Conservation (phyloP, 2,888 invertebrate species). For the Portevinia maculata region DNA sequence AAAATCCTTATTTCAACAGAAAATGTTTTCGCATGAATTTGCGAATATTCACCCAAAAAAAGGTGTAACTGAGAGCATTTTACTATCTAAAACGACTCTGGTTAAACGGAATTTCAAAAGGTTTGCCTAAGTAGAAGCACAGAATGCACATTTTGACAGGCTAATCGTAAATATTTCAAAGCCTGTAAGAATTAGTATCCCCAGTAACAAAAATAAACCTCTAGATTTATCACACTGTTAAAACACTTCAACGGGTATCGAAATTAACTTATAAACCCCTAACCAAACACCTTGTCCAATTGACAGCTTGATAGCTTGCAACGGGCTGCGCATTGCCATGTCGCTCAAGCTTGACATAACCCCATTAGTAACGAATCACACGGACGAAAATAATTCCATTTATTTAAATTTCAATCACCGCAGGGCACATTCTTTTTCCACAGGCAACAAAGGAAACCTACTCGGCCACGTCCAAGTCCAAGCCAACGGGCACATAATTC, state of each 20-base stretch:
- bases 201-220: not conserved
- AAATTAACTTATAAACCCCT: slow-evolving; percentile 72
- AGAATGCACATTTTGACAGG: no score
- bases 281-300: slow-evolving; percentile 68
- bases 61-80: no score
- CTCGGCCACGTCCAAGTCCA: not conserved
- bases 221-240: slow-evolving; percentile 38
- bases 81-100: no score
- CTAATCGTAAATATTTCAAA: no score
- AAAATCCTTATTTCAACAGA: no score
- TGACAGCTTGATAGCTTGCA: slow-evolving; percentile 59
- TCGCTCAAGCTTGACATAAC: slow-evolving; percentile 66
- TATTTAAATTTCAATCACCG: slow-evolving; percentile 65
- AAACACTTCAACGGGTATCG: slow-evolving; percentile 54
- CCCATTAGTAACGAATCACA: slow-evolving; percentile 67
- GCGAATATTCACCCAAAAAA: no score
- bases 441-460: slow-evolving; percentile 28
- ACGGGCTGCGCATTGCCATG: slow-evolving; percentile 54
- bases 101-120: no score
- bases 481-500: slow-evolving; percentile 41
- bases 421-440: slow-evolving; percentile 5
- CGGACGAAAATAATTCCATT: slow-evolving; percentile 52
- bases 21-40: no score
- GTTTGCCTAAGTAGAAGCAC: no score
- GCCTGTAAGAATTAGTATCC: no score